A percentile compares a stretch with the other conserved stretches of the same genome.
phyloP scores from a whole-genome alignment of 2,797 vertebrate species.

The Anableps anableps region DNA sequence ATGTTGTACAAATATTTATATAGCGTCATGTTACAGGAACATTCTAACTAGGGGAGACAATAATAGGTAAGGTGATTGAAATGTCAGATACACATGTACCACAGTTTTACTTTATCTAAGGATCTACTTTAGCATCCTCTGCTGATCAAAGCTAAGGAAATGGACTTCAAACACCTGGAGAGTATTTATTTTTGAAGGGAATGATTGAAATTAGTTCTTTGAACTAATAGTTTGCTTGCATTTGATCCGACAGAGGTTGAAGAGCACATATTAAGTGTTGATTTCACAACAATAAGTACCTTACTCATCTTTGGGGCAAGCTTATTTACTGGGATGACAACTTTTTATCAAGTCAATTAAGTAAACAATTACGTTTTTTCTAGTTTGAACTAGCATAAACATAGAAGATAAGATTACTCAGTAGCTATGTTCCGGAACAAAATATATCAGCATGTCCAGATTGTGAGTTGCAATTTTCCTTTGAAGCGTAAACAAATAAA shows the following conservation, averaged over 20 bases:
- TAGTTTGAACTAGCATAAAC: background rate
- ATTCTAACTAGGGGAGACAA: constrained; percentile 76
- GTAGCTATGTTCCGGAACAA: background rate
- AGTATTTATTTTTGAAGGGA: constrained; percentile 17
- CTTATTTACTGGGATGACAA: background rate
- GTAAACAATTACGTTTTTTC: background rate
- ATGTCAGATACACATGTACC: constrained; percentile 81
- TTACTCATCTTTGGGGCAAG: background rate
- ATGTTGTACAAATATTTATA: constrained; percentile 86
- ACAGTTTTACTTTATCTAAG: constrained; percentile 74
- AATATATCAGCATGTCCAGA: background rate
- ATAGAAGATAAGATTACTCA: background rate
- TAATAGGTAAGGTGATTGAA: constrained; percentile 82
- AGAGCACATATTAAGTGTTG: background rate
- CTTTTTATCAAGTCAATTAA: background rate
- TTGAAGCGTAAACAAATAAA: background rate
- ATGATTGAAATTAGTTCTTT: background rate
- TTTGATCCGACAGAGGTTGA: background rate
- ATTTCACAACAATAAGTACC: background rate
- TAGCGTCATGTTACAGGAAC: constrained; percentile 80
- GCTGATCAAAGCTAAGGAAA: constrained; percentile 73
- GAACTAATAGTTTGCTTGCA: background rate
- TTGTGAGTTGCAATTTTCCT: background rate
- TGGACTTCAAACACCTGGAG: constrained; percentile 6
- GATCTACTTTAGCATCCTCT: constrained; percentile 68